phyloP scores from a whole-genome alignment of 2,888 invertebrate genomes.

The Rosalia funebris region DNA sequence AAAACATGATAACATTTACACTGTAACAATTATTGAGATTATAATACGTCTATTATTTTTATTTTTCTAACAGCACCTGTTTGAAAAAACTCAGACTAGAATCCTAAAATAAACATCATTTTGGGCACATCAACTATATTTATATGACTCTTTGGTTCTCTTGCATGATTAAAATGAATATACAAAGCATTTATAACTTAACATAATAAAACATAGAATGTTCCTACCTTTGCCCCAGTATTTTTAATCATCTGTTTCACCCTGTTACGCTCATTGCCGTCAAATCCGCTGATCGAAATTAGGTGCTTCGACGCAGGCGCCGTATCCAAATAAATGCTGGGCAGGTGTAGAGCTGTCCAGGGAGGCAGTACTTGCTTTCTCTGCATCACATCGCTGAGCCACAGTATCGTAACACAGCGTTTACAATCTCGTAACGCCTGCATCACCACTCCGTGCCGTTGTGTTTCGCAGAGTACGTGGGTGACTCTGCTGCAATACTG shows the following conservation, averaged over 20 bases:
- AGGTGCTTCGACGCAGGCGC: slow-evolving; percentile 81
- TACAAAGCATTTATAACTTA: no score
- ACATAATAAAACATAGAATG: no score
- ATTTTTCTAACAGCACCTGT: no score
- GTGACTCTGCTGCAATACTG: slow-evolving; percentile 88
- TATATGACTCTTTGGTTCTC: no score
- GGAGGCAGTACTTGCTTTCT: slow-evolving; percentile 90
- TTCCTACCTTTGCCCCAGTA: slow-evolving; percentile 86
- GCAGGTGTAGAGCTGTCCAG: slow-evolving; percentile 93
- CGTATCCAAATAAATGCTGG: slow-evolving; percentile 71
- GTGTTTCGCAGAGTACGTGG: slow-evolving; percentile 91
- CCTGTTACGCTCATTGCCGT: slow-evolving; percentile 83
- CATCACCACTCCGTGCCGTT: slow-evolving; percentile 90
- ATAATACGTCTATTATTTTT: no score
- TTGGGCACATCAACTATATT: no score
- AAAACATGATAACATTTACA: no score
- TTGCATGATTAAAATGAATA: no score
- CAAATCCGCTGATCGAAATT: slow-evolving; percentile 89
- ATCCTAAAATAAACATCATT: no score
- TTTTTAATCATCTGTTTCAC: slow-evolving; percentile 86
- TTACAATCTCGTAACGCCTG: slow-evolving; percentile 78
- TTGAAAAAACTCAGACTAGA: no score
- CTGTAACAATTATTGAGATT: no score
- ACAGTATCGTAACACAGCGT: slow-evolving; percentile 83
- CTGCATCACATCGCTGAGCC: slow-evolving; percentile 91